Evolutionary conservation across 2,888 invertebrate genomes (phyloP), one percentile per base, ranked within the genome.

Genomic region (Macaria liturata): DNA sequence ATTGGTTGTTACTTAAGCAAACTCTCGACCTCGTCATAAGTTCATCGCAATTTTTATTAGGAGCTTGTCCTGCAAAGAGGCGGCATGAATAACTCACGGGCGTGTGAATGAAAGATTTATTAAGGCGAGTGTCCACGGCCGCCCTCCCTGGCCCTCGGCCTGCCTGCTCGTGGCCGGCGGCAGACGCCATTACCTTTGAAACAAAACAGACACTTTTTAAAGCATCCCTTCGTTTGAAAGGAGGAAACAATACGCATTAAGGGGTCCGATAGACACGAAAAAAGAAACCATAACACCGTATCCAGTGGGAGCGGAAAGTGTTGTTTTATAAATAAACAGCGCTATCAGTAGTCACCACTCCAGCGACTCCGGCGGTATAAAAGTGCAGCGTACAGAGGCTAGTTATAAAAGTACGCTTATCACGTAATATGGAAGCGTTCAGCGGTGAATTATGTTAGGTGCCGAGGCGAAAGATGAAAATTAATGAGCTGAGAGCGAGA

Each of bases 401-500:
- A 80, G 79, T 81, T 68, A 83, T 82, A 83, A 81, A 82, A 78
- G 75, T 74, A 78, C 81, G 81, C 86, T 91, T 91, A 91, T 91
- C 91, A 78, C 78, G 76, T 81, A 82, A 87, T 87, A 86, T 87
- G 87, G 84, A 84, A 82, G 87, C 91, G 82, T 81, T 91, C 87
- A 82, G 88, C 84, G 80, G 88, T 86, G 86, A 91, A 88, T 91
- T 91, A 91, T 90, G 91, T 84, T 83, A 81, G 83, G 83, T 84
- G 77, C 80, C 78, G 79, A 80, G 79, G 79, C 81, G 77, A 84
- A 84, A 90, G 91, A 91, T 90, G 91, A 90, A 90, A 91, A 91
- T 91, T 91, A 91, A 91, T 91, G 91, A 91, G 86, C 80, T 85
- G 88, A 87, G 86, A 89, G 82, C 82, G 86, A 86, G 83, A 68